A percentile compares a stretch with the other conserved stretches of the same genome.
Conservation (phyloP, 2,113 vertebrate species). For the Corvus moneduloides region DNA sequence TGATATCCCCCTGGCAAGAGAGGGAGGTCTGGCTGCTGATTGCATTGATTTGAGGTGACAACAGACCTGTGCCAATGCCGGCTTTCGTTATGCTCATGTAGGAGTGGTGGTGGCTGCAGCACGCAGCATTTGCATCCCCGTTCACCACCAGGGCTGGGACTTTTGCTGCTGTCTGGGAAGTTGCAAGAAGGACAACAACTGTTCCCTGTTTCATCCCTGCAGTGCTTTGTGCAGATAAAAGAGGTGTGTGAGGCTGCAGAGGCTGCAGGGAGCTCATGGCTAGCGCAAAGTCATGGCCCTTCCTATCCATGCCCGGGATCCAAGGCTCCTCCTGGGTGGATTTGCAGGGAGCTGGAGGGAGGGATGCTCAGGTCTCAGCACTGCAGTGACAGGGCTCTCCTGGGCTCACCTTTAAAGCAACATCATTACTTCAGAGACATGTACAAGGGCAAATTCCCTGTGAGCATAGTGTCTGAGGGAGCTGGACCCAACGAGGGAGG, state of each 20-base stretch:
- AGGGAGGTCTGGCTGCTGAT: background rate
- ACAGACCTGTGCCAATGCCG: background rate
- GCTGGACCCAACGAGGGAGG: background rate
- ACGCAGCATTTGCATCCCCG: accelerated
- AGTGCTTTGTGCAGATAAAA: background rate
- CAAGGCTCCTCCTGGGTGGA: background rate
- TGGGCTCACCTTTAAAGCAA: background rate
- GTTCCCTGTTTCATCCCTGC: background rate
- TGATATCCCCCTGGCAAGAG: background rate
- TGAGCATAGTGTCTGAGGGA: background rate
- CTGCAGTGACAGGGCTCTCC: background rate
- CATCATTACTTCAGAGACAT: background rate
- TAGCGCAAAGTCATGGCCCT: background rate
- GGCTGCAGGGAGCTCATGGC: accelerated
- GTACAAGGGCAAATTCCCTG: accelerated
- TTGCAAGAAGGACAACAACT: background rate
- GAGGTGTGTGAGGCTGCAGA: background rate
- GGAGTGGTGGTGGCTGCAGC: background rate
- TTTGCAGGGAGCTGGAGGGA: background rate
- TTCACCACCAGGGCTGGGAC: background rate
- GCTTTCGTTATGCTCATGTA: background rate
- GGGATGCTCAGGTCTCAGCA: background rate
- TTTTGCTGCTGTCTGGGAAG: background rate
- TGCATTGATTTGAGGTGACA: background rate
- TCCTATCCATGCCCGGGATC: accelerated